Conservation (phyloP, 2,888 invertebrate genomes). For the Gastracanthus pulcherrimus region DNA sequence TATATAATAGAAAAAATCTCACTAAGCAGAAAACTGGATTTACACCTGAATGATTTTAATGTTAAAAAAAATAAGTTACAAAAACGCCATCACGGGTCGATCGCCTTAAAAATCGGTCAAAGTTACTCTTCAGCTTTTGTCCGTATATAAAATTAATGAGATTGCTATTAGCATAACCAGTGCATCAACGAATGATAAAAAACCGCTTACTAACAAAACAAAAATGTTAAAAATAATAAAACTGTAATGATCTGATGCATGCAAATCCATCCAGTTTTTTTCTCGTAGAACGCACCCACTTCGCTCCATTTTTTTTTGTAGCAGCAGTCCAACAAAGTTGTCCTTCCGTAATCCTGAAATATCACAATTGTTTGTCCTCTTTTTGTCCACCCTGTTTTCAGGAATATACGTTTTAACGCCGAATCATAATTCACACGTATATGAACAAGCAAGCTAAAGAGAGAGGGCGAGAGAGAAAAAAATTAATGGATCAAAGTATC, state of each 20-base stretch:
- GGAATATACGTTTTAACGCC: too few species aligned
- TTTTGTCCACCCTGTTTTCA: not conserved
- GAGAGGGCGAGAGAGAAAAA: not conserved
- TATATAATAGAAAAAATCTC: too few species aligned
- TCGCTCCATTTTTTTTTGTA: not conserved
- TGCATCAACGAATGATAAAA: not conserved
- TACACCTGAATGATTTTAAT: not conserved
- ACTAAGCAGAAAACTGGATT: not conserved
- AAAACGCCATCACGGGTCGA: not conserved
- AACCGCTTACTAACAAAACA: not conserved
- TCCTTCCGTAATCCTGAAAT: slow-evolving; percentile 28
- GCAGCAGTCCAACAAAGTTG: not conserved
- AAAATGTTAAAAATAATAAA: slow-evolving; percentile 36
- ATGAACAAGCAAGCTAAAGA: not conserved
- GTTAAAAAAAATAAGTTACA: not conserved
- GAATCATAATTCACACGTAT: not conserved
- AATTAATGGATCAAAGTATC: slow-evolving; percentile 22
- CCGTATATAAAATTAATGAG: slow-evolving; percentile 19
- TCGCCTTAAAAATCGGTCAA: slow-evolving; percentile 35
- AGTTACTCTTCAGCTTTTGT: not conserved
- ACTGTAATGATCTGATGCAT: not conserved
- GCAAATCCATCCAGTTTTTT: slow-evolving; percentile 28
- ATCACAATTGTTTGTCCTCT: not conserved
- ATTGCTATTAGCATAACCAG: slow-evolving; percentile 12
- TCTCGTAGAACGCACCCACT: slow-evolving; percentile 17